Percentiles rank a stretch among this genome's conserved stretches.
Conservation (phyloP, 1,140 invertebrate species). For the Drosophila elegans region DNA sequence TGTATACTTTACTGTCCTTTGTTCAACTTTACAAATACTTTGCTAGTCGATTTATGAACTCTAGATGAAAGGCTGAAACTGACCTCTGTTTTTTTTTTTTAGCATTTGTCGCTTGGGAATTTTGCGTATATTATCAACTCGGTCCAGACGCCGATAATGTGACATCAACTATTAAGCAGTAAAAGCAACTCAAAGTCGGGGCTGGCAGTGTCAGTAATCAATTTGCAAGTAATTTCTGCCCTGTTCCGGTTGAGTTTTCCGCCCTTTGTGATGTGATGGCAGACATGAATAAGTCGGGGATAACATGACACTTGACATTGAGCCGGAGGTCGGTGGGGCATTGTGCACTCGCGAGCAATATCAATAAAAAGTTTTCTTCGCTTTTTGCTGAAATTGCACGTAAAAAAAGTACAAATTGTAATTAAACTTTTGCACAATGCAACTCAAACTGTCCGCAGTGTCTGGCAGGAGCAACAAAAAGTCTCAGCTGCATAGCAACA, state of each 20-base stretch:
- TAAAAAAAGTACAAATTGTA: conserved; percentile 66
- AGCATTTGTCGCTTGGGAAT: conserved; percentile 8
- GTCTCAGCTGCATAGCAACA: conserved; percentile 69
- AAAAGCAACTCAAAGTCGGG: conserved; percentile 56
- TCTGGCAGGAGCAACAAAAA: conserved; percentile 49
- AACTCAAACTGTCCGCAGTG: conserved; percentile 76
- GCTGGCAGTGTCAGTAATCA: conserved; percentile 68
- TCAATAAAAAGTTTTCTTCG: conserved; percentile 77
- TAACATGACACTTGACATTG: conserved; percentile 81
- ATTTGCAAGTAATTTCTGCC: conserved; percentile 70
- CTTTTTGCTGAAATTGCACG: conserved; percentile 59
- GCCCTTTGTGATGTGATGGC: conserved; percentile 40
- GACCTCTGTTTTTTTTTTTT: not conserved
- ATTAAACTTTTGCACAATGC: conserved; percentile 80
- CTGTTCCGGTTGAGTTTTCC: conserved; percentile 33
- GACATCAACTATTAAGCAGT: conserved; percentile 62
- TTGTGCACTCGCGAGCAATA: conserved; percentile 61
- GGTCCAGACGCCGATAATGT: conserved; percentile 44
- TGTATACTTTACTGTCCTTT: not conserved
- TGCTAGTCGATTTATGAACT: not conserved
- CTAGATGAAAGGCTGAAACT: not conserved
- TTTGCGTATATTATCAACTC: not conserved
- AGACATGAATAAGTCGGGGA: conserved; percentile 67
- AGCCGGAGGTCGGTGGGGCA: conserved; percentile 12
- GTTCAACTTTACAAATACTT: not conserved